These are phyloP conservation scores for Volucella bombylans DNA, from an alignment of 2,888 invertebrate species.

Conservation along the genomic window DNA sequence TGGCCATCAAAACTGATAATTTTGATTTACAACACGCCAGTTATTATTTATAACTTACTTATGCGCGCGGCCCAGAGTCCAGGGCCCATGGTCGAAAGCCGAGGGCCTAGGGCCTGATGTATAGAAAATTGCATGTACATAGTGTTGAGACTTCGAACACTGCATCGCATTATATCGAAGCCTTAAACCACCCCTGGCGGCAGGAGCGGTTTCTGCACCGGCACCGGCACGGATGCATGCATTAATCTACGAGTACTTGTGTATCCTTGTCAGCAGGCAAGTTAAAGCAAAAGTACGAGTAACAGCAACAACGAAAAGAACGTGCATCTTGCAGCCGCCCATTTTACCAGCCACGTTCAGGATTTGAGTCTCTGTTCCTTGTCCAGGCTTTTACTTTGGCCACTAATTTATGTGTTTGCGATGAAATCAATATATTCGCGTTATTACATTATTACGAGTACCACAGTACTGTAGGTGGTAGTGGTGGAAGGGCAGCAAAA, in stretches of 20 bases:
- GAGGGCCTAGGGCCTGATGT: slow-evolving; percentile 33
- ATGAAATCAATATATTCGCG: slow-evolving; percentile 75
- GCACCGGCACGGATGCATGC: slow-evolving; percentile 36
- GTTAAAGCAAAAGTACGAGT: background rate
- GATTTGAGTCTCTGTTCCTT: slow-evolving; percentile 51
- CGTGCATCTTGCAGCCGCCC: slow-evolving; percentile 65
- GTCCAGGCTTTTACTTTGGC: slow-evolving; percentile 68
- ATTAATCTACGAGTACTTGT: slow-evolving; percentile 31
- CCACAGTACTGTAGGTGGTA: slow-evolving; percentile 20
- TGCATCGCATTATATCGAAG: slow-evolving; percentile 41
- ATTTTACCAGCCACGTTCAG: slow-evolving; percentile 52
- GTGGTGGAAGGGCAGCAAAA: slow-evolving; percentile 3
- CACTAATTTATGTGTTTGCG: slow-evolving; percentile 75
- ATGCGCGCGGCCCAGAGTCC: slow-evolving; percentile 73
- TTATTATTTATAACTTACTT: slow-evolving; percentile 83
- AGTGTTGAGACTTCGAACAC: slow-evolving; percentile 20
- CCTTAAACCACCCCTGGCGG: slow-evolving; percentile 62
- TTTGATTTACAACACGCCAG: slow-evolving; percentile 83
- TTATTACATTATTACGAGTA: slow-evolving; percentile 74
- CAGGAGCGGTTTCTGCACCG: slow-evolving; percentile 1
- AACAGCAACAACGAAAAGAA: slow-evolving; percentile 39
- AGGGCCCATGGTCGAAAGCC: slow-evolving; percentile 32
- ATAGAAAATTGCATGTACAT: slow-evolving; percentile 54
- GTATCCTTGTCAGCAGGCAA: slow-evolving; percentile 65
- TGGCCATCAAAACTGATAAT: slow-evolving; percentile 80